Base-by-base conservation (phyloP, 2,888 invertebrate genomes). In the Archips crataeganus region DNA sequence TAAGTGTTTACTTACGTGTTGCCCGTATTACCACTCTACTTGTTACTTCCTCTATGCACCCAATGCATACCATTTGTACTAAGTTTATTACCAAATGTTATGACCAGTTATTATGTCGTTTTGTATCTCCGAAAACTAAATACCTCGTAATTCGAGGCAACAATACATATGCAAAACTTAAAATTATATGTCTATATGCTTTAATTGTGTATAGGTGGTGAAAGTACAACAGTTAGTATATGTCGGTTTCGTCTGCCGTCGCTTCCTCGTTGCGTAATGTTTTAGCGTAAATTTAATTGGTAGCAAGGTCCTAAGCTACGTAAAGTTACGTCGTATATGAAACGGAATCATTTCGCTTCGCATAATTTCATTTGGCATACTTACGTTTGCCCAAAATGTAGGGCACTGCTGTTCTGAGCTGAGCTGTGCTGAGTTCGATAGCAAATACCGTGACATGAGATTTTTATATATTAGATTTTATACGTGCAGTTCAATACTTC, bases 171-270 rank as follows among this genome's bases (percentile, higher is more conserved):
- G 57, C 6, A 59, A 67, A 34, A 49, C 32, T 69, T 59, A 13
- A 73, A 69, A 73, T 73, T 68, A 64, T 39, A 68, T 68, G 49
- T 32, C 57, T 49, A 49, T 13, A 60, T 34, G 60, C 15, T 23
- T 51, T 65, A 51, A 70, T 65, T 65, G 13, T 60, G 3, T 47
- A n/a, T n/a, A n/a, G 39, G 54, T 60, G 65, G 74, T 74, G 74
- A 74, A 74, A 74, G 69, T 74, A 5, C 49, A n/a, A 49, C 49
- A 13, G 34, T 72, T 54, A 67, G 34, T 67, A 49, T 67, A 49
- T 2, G n/a, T 49, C 4, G 36, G 49, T 69, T 39, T 47, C 34
- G 47, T 11, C 34, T 49, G 49, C 49, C 49, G 5, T n/a, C 5
- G 42, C 47, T 74, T 65, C 69, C 64, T 74, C 34, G 68, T 39